Percentiles rank a stretch among this genome's conserved stretches.
Conservation (phyloP, 2,888 invertebrate genomes). For the Axea sp. region DNA sequence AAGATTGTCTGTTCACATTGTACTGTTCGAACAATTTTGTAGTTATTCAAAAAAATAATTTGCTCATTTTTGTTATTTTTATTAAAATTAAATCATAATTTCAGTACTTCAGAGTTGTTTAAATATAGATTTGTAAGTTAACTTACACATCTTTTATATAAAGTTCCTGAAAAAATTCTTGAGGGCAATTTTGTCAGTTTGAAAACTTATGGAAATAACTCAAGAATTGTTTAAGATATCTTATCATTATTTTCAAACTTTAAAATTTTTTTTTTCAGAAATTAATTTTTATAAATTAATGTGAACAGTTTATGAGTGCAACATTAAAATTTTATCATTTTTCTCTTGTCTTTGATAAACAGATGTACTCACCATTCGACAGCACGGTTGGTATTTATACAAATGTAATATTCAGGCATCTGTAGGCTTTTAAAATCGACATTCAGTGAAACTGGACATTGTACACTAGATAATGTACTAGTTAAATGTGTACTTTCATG, state of each 20-base stretch:
- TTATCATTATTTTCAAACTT: too few relatives aligned
- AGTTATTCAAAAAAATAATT: too few relatives aligned
- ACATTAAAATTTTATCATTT: not conserved
- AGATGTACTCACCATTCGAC: constrained; percentile 59
- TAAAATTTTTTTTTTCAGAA: too few relatives aligned
- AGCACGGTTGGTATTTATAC: constrained; percentile 46
- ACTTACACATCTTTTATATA: too few relatives aligned
- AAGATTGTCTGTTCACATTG: constrained; percentile 56
- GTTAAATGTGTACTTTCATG: constrained; percentile 40
- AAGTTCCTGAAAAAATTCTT: too few relatives aligned
- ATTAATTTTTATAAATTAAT: constrained; percentile 10
- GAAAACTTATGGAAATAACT: too few relatives aligned
- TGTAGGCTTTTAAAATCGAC: constrained; percentile 53
- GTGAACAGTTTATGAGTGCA: constrained; percentile 24
- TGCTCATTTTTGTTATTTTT: not conserved
- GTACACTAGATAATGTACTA: constrained; percentile 11
- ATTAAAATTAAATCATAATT: too few relatives aligned
- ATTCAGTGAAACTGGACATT: constrained; percentile 39
- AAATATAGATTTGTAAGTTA: too few relatives aligned
- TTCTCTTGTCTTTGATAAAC: constrained; percentile 15
- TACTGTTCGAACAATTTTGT: constrained; percentile 28
- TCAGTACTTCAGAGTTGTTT: too few relatives aligned
- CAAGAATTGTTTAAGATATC: not conserved
- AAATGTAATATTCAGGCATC: constrained; percentile 54
- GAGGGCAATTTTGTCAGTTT: too few relatives aligned